Conservation (phyloP, 2,797 vertebrate genomes). For the Peromyscus aztecus region DNA sequence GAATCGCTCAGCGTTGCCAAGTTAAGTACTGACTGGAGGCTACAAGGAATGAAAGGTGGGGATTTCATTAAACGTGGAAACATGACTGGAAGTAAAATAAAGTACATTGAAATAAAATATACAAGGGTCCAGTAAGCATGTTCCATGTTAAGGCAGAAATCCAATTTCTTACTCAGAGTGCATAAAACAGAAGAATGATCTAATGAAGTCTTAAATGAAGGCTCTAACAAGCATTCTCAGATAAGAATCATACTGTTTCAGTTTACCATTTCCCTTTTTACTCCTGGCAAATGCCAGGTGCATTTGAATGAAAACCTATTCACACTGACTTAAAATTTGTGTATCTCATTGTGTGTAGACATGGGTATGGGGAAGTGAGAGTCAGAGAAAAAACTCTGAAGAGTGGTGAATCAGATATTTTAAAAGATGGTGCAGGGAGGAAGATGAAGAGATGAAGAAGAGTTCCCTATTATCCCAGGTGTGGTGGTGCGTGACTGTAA, state of each 20-base stretch:
- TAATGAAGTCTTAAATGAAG: constrained; percentile 71
- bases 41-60: constrained; percentile 78
- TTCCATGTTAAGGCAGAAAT: constrained; percentile 68
- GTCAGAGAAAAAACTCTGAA: constrained; percentile 34
- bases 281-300: constrained; percentile 49
- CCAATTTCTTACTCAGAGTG: constrained; percentile 72
- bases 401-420: neutral
- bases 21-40: constrained; percentile 65
- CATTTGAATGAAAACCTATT: constrained; percentile 42
- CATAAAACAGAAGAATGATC: constrained; percentile 74
- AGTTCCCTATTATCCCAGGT: neutral
- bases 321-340: constrained; percentile 40
- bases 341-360: neutral
- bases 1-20: constrained; percentile 73
- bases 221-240: constrained; percentile 73
- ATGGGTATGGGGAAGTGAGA: too few species aligned
- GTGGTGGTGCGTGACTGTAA: rapidly evolving
- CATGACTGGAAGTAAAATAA: constrained; percentile 79
- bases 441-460: neutral
- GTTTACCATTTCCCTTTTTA: constrained; percentile 52
- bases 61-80: constrained; percentile 79
- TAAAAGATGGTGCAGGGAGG: neutral
- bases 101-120: constrained; percentile 67
- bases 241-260: constrained; percentile 71
- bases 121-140: constrained; percentile 63